Evolutionary conservation across 2,888 invertebrate genomes (phyloP), one percentile per base, ranked within the genome.

Genomic region (Buathra laborator): DNA sequence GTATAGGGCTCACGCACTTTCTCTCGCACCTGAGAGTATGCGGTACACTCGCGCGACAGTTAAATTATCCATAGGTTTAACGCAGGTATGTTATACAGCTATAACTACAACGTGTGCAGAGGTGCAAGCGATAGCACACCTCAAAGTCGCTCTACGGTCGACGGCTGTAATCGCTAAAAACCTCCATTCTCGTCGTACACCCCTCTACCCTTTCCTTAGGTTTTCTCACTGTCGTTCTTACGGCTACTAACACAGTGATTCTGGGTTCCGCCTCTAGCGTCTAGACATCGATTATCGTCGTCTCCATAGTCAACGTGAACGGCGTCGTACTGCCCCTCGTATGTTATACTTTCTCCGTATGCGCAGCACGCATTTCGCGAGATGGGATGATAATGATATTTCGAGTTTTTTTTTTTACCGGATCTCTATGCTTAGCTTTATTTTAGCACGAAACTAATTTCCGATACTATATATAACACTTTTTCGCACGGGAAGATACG

Each of bases 11-110:
- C 44, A 79, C 85, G 82, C 85, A 85, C 85, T 82, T 85, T 82
- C 85, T 85, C 82, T 82, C 83, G 82, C 83, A 82, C 85, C 82
- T 82, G 85, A 85, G 79, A 66, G 64, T 72, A 48, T 59, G 78
- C 51, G 37, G 44, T n/a, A 51, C 19, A n/a, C 70, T 19, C 46
- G 62, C n/a, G n/a, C 70, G 37, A 51, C 72, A 51, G 62, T 62
- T 81, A 48, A 77, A 77, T 81, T 53, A 68, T 19, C 53, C 76
- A 75, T 66, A 70, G n/a, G 37, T 68, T 43, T 74, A 16, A 46
- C 37, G 14, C 48, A 59, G 29, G 51, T 68, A 44, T 19, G 62
- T 24, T 46, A 37, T 53, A 37, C 43, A 59, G 4, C 59, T 78
- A 78, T 68, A 6, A 37, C 71, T 44, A 10, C 37, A 51, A 19